Base-by-base conservation (phyloP, 2,113 vertebrate genomes). In the Brachypteracias leptosomus region DNA sequence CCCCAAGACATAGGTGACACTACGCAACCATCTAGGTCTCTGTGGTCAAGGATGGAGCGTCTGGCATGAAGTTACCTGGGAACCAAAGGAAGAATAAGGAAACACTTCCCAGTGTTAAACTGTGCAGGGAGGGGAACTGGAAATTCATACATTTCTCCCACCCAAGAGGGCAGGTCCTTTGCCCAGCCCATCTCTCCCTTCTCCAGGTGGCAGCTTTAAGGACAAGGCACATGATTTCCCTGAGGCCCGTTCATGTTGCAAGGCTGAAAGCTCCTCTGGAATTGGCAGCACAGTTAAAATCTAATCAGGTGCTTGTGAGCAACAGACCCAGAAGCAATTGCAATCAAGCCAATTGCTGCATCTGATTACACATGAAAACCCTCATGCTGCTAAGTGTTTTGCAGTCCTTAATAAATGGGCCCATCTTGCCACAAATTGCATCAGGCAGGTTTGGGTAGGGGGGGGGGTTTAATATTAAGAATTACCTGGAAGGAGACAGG, bases 311-410 rank as follows among this genome's bases (percentile, higher is more conserved):
- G 73, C 90, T 94, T 84, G 79, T 96, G 93, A 14, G 40, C 73
- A 96, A 92, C 83, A 95, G 95, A 95, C 93, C 95, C 76, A 94
- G 75, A 93, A 93, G 93, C 90, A 89, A 93, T 95, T 90, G 96
- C 93, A 97, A 97, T 97, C 96, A 96, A 96, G 95, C 65, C 93
- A 93, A 95, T 96, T 96, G 92, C 95, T 94, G 85, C 90, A 96
- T 94, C 92, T 96, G 96, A 95, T 97, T 97, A 96, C 88, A 87
- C 92, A 84, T 85, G 65, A 96, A 94, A 96, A 92, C 83, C 72
- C 85, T 96, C 5, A 0, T 94, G 81, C 51, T 0, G 0, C 59
- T 67, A 88, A 97, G 92, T 96, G 86, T 65, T 96, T 94, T 96
- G 90, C 76, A 81, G 76, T 68, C 61, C 73, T 93, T 95, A 96